Evolutionary conservation across 2,888 invertebrate genomes (phyloP), one percentile per base, ranked within the genome.

Genomic region (Cheilosia scutellata): DNA sequence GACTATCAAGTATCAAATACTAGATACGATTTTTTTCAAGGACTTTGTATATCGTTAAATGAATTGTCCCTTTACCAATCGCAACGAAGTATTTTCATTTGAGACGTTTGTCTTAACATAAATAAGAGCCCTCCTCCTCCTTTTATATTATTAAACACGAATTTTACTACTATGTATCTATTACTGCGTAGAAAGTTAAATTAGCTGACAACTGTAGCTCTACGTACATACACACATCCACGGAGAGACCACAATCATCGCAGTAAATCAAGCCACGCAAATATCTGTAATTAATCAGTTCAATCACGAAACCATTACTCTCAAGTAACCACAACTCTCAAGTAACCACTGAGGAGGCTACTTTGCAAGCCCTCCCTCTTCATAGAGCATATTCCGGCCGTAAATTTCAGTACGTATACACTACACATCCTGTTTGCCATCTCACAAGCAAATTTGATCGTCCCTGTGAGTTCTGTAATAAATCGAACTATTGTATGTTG

Each of bases 381-480:
- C 2, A 6, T 2, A 16, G 13, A 13, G 44, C 44, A 44, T 2
- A 42, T 16, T 16, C n/a, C 16, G 16, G 47, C 2, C 13, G 51
- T 13, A 27, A 27, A 27, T 13, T 3, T 2, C 1, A 49, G 9
- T 49, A 49, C 2, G 11, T 9, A 49, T 9, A 5, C 13, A 13
- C n/a, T n/a, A 20, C 7, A 27, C 51, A 51, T 51, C 58, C 37
- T 37, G 20, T 33, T n/a, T n/a, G n/a, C 4, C 31, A 31, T 29
- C 2, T 20, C 20, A n/a, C 20, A 20, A 20, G 20, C 55, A 29
- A 31, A 55, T 55, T 47, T 40, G 27, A 33, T 65, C 33, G 40
- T 65, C 55, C 53, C 70, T 37, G 37, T 37, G 37, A 37, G 11
- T 37, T 37, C 63, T 58, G 31, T 62, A 78, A 83, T 68, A 71